A percentile compares a stretch with the other conserved stretches of the same genome.
Conservation (phyloP, 1,140 invertebrate species). For the Brachionus rotundiformis region DNA sequence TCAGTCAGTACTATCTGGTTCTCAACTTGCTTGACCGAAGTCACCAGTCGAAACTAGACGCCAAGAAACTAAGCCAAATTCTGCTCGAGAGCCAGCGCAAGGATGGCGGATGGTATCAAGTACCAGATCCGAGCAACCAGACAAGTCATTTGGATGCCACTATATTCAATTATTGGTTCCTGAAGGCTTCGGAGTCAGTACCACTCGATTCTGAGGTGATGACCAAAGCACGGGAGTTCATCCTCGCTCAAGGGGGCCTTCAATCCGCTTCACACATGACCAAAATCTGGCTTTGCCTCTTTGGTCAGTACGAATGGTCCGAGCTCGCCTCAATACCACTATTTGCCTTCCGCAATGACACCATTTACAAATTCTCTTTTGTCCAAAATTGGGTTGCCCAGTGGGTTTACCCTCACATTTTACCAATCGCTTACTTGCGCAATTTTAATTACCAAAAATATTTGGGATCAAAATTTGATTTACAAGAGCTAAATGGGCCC, state of each 20-base stretch:
- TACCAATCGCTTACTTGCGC: conserved; percentile 49
- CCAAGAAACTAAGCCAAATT: conserved; percentile 3
- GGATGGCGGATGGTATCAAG: conserved; percentile 49
- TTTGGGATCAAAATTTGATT: conserved; percentile 17
- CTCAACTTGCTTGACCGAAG: not conserved
- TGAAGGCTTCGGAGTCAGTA: not conserved
- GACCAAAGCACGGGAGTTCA: conserved; percentile 7
- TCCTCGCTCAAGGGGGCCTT: not conserved
- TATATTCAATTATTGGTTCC: conserved; percentile 50
- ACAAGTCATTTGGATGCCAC: conserved; percentile 44
- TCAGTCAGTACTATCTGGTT: conserved; percentile 44
- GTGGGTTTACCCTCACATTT: conserved; percentile 50
- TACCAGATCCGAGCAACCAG: not conserved
- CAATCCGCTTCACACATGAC: conserved; percentile 39
- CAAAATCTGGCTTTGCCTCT: conserved; percentile 41
- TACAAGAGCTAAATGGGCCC: conserved; percentile 8
- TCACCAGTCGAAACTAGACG: not conserved
- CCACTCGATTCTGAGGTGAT: not conserved
- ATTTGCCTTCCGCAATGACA: conserved; percentile 35
- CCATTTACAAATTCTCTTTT: conserved; percentile 39
- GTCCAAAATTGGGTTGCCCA: conserved; percentile 47
- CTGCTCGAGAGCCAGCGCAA: conserved; percentile 3
- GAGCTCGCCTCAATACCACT: conserved; percentile 32
- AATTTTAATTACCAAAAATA: conserved; percentile 36
- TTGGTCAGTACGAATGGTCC: conserved; percentile 38